phyloP scores from a whole-genome alignment of 2,888 invertebrate genomes.

The Drosophila stalkeri region DNA sequence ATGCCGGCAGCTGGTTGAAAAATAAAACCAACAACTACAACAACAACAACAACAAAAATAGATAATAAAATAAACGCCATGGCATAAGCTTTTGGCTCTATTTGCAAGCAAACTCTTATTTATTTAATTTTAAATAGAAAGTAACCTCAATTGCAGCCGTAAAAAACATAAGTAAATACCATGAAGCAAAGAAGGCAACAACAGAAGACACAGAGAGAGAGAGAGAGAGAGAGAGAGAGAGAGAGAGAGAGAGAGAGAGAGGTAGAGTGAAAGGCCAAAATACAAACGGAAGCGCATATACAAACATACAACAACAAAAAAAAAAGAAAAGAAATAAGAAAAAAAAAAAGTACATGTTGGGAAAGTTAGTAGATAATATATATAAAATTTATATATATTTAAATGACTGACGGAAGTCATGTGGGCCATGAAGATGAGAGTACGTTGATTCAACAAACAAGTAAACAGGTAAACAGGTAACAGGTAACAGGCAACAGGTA shows the following conservation, averaged over 20 bases:
- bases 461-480: background rate
- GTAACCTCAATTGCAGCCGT: slow-evolving; percentile 79
- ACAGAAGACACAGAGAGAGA: background rate
- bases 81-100: slow-evolving; percentile 44
- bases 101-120: slow-evolving; percentile 69
- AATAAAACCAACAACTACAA: slow-evolving; percentile 46
- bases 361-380: slow-evolving; percentile 28
- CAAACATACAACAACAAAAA: background rate
- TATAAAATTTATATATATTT: slow-evolving; percentile 5
- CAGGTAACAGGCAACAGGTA: slow-evolving; percentile 3
- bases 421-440: slow-evolving; percentile 5
- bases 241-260: background rate
- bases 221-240: background rate
- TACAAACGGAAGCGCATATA: slow-evolving; percentile 26
- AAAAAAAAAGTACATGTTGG: slow-evolving; percentile 31
- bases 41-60: slow-evolving; percentile 15
- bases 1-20: slow-evolving; percentile 71
- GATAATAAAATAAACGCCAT: slow-evolving; percentile 33
- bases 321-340: no score
- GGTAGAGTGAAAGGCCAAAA: slow-evolving; percentile 26
- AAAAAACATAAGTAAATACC: slow-evolving; percentile 74
- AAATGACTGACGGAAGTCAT: slow-evolving; percentile 35
- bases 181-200: slow-evolving; percentile 34
- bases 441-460: background rate
- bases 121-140: slow-evolving; percentile 77